Evolutionary conservation across 2,888 invertebrate species (phyloP).

Genomic region (Hemithea aestivaria): DNA sequence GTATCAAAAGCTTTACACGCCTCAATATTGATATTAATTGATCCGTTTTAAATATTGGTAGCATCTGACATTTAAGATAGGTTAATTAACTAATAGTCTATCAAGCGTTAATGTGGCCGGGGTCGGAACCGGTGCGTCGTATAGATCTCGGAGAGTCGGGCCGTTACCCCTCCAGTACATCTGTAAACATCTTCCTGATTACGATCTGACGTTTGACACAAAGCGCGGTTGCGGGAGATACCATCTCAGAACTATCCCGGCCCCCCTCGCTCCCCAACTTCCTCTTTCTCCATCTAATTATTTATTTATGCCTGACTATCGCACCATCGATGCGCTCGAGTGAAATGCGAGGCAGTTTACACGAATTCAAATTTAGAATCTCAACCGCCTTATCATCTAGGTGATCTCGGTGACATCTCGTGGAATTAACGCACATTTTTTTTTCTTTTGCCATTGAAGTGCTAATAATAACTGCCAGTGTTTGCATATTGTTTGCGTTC

Average conservation of each 20-base stretch:
- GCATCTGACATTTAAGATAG: conserved; percentile 42
- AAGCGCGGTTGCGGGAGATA: conserved; percentile 75
- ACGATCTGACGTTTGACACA: conserved; percentile 78
- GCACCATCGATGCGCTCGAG: conserved; percentile 72
- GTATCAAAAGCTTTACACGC: too few species aligned
- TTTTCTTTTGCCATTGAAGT: conserved; percentile 3
- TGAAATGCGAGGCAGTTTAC: conserved; percentile 65
- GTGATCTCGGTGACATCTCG: conserved; percentile 58
- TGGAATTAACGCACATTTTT: conserved; percentile 43
- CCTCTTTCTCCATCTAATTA: conserved; percentile 72
- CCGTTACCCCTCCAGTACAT: conserved; percentile 74
- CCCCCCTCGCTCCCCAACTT: conserved; percentile 48
- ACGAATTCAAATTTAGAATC: conserved; percentile 69
- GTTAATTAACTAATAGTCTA: conserved; percentile 65
- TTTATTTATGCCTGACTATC: conserved; percentile 75
- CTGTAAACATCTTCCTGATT: conserved; percentile 77
- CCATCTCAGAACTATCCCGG: conserved; percentile 70
- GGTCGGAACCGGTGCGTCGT: conserved; percentile 46
- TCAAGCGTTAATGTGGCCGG: conserved; percentile 62
- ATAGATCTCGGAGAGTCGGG: conserved; percentile 34
- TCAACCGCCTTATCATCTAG: conserved; percentile 57
- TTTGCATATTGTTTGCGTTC: conserved; percentile 19
- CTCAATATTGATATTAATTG: too few species aligned
- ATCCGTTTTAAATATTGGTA: conserved; percentile 30
- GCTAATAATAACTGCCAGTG: conserved; percentile 22